Percentiles rank a stretch among this genome's conserved stretches.
These are phyloP conservation scores for Centropristis striata DNA, from an alignment of 2,113 vertebrate genomes.

Conservation along the genomic window DNA sequence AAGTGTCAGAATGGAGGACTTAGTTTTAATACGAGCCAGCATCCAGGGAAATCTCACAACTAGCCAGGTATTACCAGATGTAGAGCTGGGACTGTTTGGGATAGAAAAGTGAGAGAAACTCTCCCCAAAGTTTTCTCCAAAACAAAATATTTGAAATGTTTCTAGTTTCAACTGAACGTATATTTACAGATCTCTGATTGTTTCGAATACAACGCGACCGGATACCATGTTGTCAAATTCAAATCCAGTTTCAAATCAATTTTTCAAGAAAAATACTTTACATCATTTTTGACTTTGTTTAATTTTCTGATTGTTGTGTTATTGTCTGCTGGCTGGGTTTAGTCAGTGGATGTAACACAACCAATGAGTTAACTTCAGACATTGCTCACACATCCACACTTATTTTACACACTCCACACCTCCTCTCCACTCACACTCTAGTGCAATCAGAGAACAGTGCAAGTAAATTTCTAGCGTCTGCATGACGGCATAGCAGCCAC, in stretches of 20 bases:
- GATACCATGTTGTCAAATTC: too few relatives aligned
- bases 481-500: conserved; percentile 11
- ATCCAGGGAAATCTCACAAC: conserved; percentile 45
- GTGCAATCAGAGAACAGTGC: not conserved
- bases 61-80: not conserved
- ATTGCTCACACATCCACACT: conserved; percentile 11
- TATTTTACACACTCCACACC: not conserved
- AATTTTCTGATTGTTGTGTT: too few relatives aligned
- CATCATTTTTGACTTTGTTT: too few relatives aligned
- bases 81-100: conserved; percentile 13
- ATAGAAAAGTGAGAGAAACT: conserved; percentile 2
- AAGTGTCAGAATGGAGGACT: conserved; percentile 31
- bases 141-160: not conserved
- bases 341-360: too few relatives aligned
- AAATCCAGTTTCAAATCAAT: not conserved
- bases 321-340: too few relatives aligned
- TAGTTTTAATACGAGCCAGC: conserved; percentile 56
- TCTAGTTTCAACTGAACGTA: not conserved
- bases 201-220: not conserved
- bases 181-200: not conserved
- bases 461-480: not conserved
- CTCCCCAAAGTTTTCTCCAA: not conserved
- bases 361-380: not conserved
- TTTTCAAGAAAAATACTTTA: not conserved
- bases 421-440: conserved; percentile 8